phyloP scores from a whole-genome alignment of 2,113 vertebrate species.

The Axis porcinus region DNA sequence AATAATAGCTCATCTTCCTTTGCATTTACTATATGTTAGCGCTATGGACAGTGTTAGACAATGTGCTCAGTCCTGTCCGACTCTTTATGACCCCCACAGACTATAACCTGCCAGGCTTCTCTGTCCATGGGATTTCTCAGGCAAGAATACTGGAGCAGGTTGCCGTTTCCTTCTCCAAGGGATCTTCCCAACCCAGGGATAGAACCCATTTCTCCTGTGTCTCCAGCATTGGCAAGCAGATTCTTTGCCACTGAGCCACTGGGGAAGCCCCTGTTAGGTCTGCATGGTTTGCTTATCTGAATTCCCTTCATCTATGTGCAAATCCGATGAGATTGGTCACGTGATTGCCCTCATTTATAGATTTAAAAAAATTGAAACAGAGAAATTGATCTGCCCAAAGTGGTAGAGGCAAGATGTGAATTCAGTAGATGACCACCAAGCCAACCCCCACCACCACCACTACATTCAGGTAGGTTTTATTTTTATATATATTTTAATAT shows the following conservation, averaged over 20 bases:
- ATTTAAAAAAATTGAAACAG: not conserved
- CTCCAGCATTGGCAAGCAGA: not conserved
- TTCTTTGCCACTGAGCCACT: not conserved
- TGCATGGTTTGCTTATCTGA: not conserved
- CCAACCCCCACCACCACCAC: fast-evolving
- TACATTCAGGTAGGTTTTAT: not conserved
- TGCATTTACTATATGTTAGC: not conserved
- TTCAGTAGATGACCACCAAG: too few species aligned
- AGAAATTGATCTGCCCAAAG: not conserved
- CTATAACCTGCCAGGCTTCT: not conserved
- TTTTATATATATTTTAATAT: not conserved
- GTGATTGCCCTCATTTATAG: not conserved
- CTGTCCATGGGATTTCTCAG: not conserved
- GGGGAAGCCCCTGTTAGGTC: not conserved
- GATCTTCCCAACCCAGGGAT: not conserved
- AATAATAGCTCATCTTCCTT: not conserved
- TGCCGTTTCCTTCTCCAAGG: not conserved
- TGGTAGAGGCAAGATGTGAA: not conserved
- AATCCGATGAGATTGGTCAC: not conserved
- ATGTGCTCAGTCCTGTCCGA: not conserved
- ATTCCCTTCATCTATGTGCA: not conserved
- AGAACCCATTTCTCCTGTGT: not conserved
- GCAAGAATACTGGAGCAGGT: not conserved
- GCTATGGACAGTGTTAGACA: not conserved
- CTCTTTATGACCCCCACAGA: not conserved